These are phyloP conservation scores for Penaeus monodon DNA, from an alignment of 2,888 invertebrate genomes.

Conservation along the genomic window DNA sequence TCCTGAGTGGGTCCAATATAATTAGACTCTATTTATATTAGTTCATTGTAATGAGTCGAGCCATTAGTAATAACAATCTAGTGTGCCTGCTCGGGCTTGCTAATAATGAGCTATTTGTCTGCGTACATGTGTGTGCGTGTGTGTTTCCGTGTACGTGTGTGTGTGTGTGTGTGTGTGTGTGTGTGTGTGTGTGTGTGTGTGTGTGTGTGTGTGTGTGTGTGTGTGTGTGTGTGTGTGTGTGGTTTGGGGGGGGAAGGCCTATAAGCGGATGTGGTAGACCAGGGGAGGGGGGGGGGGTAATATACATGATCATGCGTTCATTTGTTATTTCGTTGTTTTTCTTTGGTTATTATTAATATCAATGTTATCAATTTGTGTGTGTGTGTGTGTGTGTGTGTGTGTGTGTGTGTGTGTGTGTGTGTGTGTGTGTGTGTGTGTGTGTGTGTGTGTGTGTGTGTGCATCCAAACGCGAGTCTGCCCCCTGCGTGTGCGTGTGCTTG, in stretches of 20 bases:
- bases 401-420: not conserved
- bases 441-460: not conserved
- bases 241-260: not conserved
- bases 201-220: not conserved
- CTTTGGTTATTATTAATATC: too few species aligned
- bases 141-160: not conserved
- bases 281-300: not conserved
- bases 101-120: not conserved
- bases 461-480: not conserved
- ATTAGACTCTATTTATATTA: too few species aligned
- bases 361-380: too few species aligned
- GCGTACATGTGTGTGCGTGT: constrained; percentile 9
- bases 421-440: constrained; percentile 9
- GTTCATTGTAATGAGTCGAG: too few species aligned
- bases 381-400: not conserved
- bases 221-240: not conserved
- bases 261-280: not conserved
- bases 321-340: too few species aligned
- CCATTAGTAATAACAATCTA: too few species aligned
- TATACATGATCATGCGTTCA: too few species aligned
- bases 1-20: too few species aligned
- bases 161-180: not conserved
- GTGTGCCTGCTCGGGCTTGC: too few species aligned
- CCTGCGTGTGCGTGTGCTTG: not conserved
- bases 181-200: not conserved